Conservation (phyloP, 2,888 invertebrate species). For the Drosophila sordidula region DNA sequence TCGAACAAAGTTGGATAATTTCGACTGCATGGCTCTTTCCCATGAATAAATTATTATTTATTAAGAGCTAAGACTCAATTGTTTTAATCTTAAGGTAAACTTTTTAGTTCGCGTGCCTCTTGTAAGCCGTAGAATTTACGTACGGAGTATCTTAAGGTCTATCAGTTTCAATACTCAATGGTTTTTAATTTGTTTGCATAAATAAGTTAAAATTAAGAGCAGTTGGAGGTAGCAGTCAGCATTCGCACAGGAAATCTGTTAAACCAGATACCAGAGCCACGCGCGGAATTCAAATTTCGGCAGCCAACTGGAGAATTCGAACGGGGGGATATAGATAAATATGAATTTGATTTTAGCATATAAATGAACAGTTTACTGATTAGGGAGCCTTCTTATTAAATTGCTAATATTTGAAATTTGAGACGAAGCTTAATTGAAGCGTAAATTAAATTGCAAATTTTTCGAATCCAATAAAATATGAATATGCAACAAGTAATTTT, state of each 20-base stretch:
- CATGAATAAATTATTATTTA: background rate
- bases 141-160: slow-evolving; percentile 14
- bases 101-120: background rate
- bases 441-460: slow-evolving; percentile 16
- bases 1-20: background rate
- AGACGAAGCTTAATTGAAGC: slow-evolving; percentile 20
- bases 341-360: slow-evolving; percentile 43
- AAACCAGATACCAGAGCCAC: slow-evolving; percentile 17
- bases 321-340: slow-evolving; percentile 29
- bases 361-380: slow-evolving; percentile 40
- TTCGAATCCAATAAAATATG: background rate
- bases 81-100: no score
- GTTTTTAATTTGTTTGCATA: slow-evolving; percentile 11
- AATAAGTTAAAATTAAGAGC: slow-evolving; percentile 36
- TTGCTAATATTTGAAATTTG: slow-evolving; percentile 37
- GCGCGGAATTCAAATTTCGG: slow-evolving; percentile 31
- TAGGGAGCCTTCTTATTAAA: slow-evolving; percentile 39
- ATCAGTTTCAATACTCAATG: background rate
- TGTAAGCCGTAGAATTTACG: no score
- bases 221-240: slow-evolving; percentile 24
- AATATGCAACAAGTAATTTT: background rate
- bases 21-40: background rate
- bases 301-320: slow-evolving; percentile 15
- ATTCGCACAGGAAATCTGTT: slow-evolving; percentile 40
- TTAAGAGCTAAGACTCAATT: background rate